A percentile compares a stretch with the other conserved stretches of the same genome.
These are phyloP conservation scores for Desmophyllum pertusum DNA, from an alignment of 92 coral and sea anemone species.

Conservation along the genomic window DNA sequence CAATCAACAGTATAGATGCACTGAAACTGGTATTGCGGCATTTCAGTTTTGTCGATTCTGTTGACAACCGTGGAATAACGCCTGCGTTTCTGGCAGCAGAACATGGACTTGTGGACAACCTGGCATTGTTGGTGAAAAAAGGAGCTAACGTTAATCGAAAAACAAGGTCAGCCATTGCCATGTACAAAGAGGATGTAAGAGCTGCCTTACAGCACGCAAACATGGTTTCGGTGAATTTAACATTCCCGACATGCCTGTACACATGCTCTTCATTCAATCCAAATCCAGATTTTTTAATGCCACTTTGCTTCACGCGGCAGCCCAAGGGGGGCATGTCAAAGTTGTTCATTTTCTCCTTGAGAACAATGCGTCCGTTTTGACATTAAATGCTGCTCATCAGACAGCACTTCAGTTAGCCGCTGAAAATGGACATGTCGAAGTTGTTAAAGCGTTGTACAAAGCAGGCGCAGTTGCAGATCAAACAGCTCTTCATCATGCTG, in stretches of 20 bases:
- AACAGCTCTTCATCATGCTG: constrained; percentile 70
- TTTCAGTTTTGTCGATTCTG: constrained; percentile 43
- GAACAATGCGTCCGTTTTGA: background rate
- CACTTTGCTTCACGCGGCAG: constrained; percentile 64
- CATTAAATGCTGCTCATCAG: constrained; percentile 13
- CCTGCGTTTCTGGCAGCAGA: constrained; percentile 77
- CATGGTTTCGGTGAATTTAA: background rate
- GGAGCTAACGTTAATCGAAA: constrained; percentile 60
- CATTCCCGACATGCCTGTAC: background rate
- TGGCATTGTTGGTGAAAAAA: constrained; percentile 34
- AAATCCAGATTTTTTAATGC: constrained; percentile 30
- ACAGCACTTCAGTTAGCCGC: constrained; percentile 66
- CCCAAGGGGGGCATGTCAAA: constrained; percentile 48
- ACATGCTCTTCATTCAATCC: constrained; percentile 16
- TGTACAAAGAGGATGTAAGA: constrained; percentile 2
- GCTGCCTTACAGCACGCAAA: background rate
- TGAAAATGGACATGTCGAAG: constrained; percentile 53
- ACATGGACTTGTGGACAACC: constrained; percentile 55
- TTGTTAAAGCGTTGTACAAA: constrained; percentile 34
- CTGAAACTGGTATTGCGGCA: constrained; percentile 34
- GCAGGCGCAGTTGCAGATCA: constrained; percentile 58
- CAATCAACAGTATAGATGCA: constrained; percentile 29
- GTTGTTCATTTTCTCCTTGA: constrained; percentile 47
- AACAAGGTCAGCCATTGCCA: constrained; percentile 3
- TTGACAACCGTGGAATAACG: constrained; percentile 50